Evolutionary conservation across 30 jellyfish, hydroid and myxozoan genomes (phyloP).

Genomic region (Aurelia sp.): DNA sequence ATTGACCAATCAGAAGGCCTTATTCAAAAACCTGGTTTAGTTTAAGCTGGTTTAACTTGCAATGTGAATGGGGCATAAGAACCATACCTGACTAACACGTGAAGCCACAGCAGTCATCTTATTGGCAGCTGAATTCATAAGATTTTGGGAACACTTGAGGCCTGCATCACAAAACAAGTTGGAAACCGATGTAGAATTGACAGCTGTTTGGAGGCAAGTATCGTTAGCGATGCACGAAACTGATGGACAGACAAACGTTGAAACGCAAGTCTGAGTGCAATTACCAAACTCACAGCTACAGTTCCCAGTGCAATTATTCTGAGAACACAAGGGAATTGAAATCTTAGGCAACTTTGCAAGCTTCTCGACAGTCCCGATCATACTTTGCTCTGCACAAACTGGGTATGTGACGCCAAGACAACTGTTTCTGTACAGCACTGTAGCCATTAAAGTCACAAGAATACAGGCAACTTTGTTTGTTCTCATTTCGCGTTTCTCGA

Average conservation of each 20-base stretch:
- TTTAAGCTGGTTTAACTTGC: too few species aligned
- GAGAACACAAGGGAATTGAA: neutral
- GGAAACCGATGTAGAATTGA: neutral
- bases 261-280: constrained; percentile 38
- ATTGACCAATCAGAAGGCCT: too few species aligned
- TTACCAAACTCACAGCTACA: constrained; percentile 10
- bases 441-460: too few species aligned
- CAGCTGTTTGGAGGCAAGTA: constrained; percentile 8
- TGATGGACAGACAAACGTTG: neutral
- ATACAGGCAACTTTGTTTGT: too few species aligned
- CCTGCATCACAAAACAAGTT: constrained; percentile 18
- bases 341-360: neutral
- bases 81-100: constrained; percentile 15
- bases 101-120: constrained; percentile 18
- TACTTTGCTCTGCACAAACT: neutral
- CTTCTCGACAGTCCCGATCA: neutral
- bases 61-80: too few species aligned
- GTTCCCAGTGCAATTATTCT: constrained; percentile 1
- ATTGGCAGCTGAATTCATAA: neutral
- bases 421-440: neutral
- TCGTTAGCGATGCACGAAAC: constrained; percentile 1
- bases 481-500: too few species aligned
- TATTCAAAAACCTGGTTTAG: too few species aligned
- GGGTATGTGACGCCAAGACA: neutral
- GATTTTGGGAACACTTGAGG: constrained; percentile 7